Evolutionary conservation across 1,140 invertebrate genomes (phyloP).

Genomic region (Pollicipes pollicipes): DNA sequence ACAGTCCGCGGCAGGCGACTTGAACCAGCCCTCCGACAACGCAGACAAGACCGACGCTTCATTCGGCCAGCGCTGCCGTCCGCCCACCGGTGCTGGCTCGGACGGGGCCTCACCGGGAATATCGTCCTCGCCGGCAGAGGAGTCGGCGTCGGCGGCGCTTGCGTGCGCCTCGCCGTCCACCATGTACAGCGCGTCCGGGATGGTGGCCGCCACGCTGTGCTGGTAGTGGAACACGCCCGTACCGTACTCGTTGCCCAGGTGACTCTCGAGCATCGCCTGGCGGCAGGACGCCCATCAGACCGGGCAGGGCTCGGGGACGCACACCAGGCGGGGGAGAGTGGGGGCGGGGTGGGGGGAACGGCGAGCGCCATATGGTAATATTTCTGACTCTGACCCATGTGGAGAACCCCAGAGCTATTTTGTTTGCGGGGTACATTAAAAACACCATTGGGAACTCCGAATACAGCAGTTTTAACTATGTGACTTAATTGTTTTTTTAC

Average conservation of each 20-base stretch:
- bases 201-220: constrained; percentile 32
- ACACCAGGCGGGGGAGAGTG: no score
- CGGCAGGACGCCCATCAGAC: background rate
- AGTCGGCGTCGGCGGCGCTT: constrained; percentile 27
- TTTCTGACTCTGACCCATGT: no score
- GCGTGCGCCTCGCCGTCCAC: constrained; percentile 44
- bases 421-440: no score
- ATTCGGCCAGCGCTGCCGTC: constrained; percentile 19
- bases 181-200: constrained; percentile 90
- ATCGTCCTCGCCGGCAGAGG: constrained; percentile 33
- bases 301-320: no score
- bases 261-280: constrained; percentile 2
- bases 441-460: no score
- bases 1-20: background rate
- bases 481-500: no score
- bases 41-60: constrained; percentile 34
- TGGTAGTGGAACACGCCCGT: constrained; percentile 16
- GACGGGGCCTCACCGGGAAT: constrained; percentile 33
- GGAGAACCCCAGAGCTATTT: no score
- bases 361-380: no score
- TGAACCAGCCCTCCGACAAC: background rate
- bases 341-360: no score
- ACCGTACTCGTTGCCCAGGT: background rate
- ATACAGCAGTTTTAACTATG: no score
- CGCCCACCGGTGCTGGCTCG: no score